Base-by-base conservation (phyloP, 2,113 vertebrate genomes). In the Nibea albiflora region DNA sequence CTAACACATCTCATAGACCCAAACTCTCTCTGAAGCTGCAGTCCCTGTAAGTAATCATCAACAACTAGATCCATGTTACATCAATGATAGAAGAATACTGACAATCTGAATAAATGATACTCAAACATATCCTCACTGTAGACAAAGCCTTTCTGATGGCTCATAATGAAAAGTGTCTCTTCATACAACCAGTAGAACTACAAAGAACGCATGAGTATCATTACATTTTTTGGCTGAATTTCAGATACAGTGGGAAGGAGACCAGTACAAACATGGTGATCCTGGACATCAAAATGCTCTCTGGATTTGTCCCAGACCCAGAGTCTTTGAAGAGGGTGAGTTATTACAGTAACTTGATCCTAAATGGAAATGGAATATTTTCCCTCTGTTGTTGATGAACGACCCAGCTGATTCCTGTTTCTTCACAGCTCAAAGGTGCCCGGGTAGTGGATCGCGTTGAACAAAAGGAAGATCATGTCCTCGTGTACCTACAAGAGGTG, bases 211-310 rank as follows among this genome's bases (percentile, higher is more conserved):
- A 7, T 8, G 6, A 8, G 31, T 35, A 35, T 8, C 35, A 35
- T 46, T 17, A 58, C 16, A 24, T 10, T 71, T 35, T n/a, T 39
- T 46, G 22, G 11, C 47, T 78, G 8, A 24, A 1, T 47, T 67
- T 1, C 68, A 92, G 90, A 16, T 88, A 90, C n/a, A 49, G 0
- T 14, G 91, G 91, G 66, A 20, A 60, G 0, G 54, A 78, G 42
- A 52, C 0, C n/a, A 57, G 0, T 0, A 89, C 90, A 19, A 94
- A 95, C 80, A 95, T 95, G 94, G 62, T 93, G 76, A 94, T 94
- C 50, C 84, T 93, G 70, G 87, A 93, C 46, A 77, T 94, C 20
- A 87, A 89, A 76, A 39, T 94, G 62, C 90, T 95, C 12, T 93
- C 94, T 56, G 94, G 94, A 20, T 93, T 93, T 50, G 49, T 83